These are phyloP conservation scores for Phocoena sinus DNA, from an alignment of 2,113 vertebrate genomes.

Conservation along the genomic window DNA sequence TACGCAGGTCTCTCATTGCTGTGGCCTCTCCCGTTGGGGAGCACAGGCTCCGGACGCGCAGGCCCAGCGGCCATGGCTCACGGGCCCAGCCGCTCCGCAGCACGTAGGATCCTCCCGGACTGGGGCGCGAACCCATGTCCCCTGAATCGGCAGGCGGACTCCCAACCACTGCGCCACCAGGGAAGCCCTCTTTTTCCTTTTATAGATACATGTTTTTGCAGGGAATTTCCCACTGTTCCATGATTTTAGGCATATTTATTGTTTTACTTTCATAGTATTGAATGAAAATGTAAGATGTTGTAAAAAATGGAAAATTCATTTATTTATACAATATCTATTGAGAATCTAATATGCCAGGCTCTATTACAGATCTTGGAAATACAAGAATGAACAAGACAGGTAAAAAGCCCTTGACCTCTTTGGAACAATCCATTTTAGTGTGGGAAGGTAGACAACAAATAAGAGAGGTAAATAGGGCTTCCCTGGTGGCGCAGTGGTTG, in stretches of 20 bases:
- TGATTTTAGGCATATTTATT: neutral
- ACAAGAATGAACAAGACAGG: neutral
- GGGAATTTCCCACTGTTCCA: neutral
- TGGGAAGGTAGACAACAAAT: neutral
- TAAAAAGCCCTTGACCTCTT: neutral
- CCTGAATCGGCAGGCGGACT: no score
- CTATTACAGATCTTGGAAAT: neutral
- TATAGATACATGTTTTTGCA: neutral
- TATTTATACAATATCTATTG: neutral
- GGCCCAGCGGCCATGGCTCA: no score
- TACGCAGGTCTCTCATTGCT: no score
- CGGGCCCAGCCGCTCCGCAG: no score
- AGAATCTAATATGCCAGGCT: neutral
- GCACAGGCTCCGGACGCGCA: no score
- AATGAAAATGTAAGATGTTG: neutral
- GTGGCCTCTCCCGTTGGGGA: no score
- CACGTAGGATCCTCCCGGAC: no score
- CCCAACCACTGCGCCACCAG: no score
- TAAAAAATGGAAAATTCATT: constrained; percentile 3
- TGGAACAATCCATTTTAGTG: neutral
- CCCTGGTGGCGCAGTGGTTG: no score
- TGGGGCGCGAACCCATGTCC: no score
- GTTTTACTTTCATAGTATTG: neutral
- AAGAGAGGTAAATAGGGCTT: neutral
- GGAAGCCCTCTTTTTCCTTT: no score